Base-by-base conservation (phyloP, 1,140 invertebrate genomes). In the Atta cephalotes region DNA sequence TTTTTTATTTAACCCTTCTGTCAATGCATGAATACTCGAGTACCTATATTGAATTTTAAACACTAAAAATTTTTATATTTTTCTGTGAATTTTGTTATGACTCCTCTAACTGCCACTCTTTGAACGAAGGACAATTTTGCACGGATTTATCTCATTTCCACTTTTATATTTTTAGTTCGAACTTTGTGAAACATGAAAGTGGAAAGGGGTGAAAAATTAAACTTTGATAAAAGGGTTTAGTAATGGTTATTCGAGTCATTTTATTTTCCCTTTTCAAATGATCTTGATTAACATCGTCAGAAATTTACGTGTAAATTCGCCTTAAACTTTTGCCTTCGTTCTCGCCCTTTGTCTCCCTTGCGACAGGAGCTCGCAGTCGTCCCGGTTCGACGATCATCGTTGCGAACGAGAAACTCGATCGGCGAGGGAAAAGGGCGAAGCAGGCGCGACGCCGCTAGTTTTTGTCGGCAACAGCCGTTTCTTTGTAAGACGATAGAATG, bases 331-430 rank as follows among this genome's bases (percentile, higher is more conserved):
- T 62, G 9, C 58, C 21, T 58, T 25, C 31, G 21, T 31, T 45
- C 80, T 25, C 25, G 88, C 81, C 70, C 51, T 87, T 71, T 70
- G 85, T 74, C 79, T 81, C 84, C 68, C 74, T 76, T 70, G 60
- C 53, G 68, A 62, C 68, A 39, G 60, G n/a, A 84, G 58, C 62
- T 60, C 10, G 71, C 60, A 76, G 63, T 80, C 86, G 72, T 87
- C 45, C 65, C 80, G 74, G 70, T 76, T 85, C 82, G 79, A 85
- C 89, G 82, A 81, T 71, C 66, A 85, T 84, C 72, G 80, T 87
- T 51, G 82, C 66, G 53, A 71, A 87, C 21, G 85, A 72, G 65
- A 72, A 87, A 76, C 60, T 72, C 66, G 81, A 77, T 78, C 79
- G 71, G 65, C 76, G 72, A 78, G 70, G 45, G 85, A 84, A 79